Conservation (phyloP, 92 coral and sea anemone species). For the Muricea muricata region DNA sequence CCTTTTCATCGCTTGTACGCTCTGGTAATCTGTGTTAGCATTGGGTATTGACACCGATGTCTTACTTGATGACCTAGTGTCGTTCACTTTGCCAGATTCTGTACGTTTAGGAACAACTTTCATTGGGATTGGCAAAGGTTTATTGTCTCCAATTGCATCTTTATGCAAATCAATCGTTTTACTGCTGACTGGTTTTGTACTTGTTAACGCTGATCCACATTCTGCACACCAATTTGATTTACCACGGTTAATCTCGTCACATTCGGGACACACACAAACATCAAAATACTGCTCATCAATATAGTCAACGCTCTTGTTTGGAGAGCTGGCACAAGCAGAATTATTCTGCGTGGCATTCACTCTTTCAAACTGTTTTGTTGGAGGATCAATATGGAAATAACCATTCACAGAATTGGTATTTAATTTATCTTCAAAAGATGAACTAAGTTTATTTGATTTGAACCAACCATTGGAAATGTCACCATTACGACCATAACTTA, state of each 20-base stretch:
- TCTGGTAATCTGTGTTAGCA: not conserved
- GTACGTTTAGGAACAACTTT: not conserved
- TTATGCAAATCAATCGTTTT: not conserved
- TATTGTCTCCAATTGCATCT: not conserved
- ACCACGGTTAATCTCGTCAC: slow-evolving; percentile 73
- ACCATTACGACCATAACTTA: not conserved
- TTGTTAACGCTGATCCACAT: slow-evolving; percentile 83
- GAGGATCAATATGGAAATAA: not conserved
- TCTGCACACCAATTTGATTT: slow-evolving; percentile 95
- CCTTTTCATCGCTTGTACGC: not conserved
- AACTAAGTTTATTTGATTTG: not conserved
- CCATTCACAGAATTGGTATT: not conserved
- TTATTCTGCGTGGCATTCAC: not conserved
- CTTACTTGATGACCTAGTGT: not conserved
- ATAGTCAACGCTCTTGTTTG: not conserved
- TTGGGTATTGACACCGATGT: not conserved
- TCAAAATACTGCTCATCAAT: slow-evolving; percentile 28
- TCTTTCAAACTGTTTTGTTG: not conserved
- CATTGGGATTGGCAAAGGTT: slow-evolving; percentile 7
- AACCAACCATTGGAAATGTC: not conserved
- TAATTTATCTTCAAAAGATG: not conserved
- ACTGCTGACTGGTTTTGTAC: slow-evolving; percentile 50
- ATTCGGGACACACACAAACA: slow-evolving; percentile 71
- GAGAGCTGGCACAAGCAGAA: not conserved
- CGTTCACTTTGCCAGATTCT: not conserved